These are phyloP conservation scores for Drosophila acutilabella DNA, from an alignment of 2,888 invertebrate genomes.

Conservation along the genomic window DNA sequence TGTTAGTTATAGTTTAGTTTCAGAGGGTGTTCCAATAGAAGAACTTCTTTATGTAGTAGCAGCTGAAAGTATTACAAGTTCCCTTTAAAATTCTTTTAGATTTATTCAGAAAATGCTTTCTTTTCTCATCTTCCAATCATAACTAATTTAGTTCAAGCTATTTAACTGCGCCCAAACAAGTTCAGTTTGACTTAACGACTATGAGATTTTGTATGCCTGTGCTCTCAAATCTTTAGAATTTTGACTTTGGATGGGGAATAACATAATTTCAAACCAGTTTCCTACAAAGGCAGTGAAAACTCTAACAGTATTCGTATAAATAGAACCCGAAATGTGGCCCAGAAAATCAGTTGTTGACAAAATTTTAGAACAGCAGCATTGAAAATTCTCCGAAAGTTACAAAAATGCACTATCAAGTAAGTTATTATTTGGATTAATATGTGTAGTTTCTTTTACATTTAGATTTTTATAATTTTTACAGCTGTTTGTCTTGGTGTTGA, in stretches of 20 bases:
- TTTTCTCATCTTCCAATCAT: too few relatives aligned
- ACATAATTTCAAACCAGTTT: slow-evolving; percentile 19
- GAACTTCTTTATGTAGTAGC: too few relatives aligned
- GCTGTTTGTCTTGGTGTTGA: background rate
- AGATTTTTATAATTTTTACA: background rate
- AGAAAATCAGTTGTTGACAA: background rate
- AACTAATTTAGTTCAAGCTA: too few relatives aligned
- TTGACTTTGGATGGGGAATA: too few relatives aligned
- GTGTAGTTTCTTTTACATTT: too few relatives aligned
- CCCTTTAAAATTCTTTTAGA: too few relatives aligned
- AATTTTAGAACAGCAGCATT: background rate
- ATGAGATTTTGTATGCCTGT: background rate
- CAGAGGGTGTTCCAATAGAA: too few relatives aligned
- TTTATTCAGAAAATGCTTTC: too few relatives aligned
- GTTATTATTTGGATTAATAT: background rate
- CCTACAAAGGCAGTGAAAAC: background rate
- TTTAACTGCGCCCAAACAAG: background rate
- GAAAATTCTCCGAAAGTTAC: background rate
- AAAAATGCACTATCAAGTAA: background rate
- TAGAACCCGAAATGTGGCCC: background rate
- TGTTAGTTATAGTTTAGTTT: too few relatives aligned
- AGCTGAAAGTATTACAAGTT: too few relatives aligned
- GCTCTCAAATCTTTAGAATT: too few relatives aligned
- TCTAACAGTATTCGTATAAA: slow-evolving; percentile 1
- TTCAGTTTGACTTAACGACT: background rate